Percentiles rank a stretch among this genome's conserved stretches.
Evolutionary conservation across 2,113 vertebrate species (phyloP).

Genomic region (Chaetops frenatus): DNA sequence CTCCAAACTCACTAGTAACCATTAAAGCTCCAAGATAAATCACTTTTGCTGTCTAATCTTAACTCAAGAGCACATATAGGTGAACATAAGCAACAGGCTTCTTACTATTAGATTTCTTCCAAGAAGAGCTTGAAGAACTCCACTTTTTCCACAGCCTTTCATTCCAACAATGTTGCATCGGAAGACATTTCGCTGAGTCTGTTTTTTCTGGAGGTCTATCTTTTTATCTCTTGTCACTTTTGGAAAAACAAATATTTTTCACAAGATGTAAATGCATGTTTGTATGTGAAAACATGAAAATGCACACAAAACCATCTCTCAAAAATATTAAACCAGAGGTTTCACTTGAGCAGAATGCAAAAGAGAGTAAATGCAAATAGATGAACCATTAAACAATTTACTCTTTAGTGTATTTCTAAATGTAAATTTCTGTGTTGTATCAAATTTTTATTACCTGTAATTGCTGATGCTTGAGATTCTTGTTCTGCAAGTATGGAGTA

Average conservation of each 20-base stretch:
- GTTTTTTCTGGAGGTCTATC: conserved; percentile 97
- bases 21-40: background rate
- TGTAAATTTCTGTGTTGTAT: background rate
- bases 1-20: background rate
- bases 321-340: background rate
- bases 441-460: conserved; percentile 78
- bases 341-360: background rate
- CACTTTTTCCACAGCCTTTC: conserved; percentile 86
- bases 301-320: background rate
- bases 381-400: background rate
- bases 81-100: background rate
- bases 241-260: background rate
- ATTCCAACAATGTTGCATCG: conserved; percentile 90
- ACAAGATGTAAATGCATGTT: background rate
- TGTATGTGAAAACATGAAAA: background rate
- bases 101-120: conserved; percentile 87
- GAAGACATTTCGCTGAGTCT: conserved; percentile 96
- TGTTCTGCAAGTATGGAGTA: conserved; percentile 97
- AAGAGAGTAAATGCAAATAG: background rate
- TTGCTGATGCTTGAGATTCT: conserved; percentile 92
- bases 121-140: conserved; percentile 91
- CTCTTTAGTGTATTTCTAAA: background rate
- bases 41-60: background rate
- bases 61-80: background rate
- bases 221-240: conserved; percentile 96